Percentiles rank a stretch among this genome's conserved stretches.
phyloP scores from a whole-genome alignment of 2,113 vertebrate species.

The Danionella cerebrum region DNA sequence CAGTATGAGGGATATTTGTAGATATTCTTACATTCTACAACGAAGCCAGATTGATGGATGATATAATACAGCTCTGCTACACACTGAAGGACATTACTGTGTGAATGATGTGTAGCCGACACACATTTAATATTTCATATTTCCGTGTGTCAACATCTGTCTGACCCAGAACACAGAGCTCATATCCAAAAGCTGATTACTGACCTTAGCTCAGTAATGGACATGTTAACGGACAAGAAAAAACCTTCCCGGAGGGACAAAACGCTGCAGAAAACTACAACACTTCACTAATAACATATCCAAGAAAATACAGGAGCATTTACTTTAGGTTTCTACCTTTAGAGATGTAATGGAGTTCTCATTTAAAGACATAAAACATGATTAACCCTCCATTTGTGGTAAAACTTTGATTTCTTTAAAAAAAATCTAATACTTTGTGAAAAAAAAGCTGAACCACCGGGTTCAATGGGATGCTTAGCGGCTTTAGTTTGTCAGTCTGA shows the following conservation, averaged over 20 bases:
- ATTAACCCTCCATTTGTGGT: too few species aligned
- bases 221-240: neutral
- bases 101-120: conserved; percentile 43
- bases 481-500: too few species aligned
- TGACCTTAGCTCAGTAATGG: conserved; percentile 38
- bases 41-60: conserved; percentile 39
- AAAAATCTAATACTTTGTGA: too few species aligned
- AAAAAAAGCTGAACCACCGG: too few species aligned
- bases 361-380: too few species aligned
- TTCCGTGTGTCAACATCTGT: conserved; percentile 14
- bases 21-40: neutral
- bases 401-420: too few species aligned
- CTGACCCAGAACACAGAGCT: conserved; percentile 4
- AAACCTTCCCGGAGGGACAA: neutral
- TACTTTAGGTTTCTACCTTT: neutral
- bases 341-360: neutral
- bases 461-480: too few species aligned
- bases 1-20: neutral
- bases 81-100: conserved; percentile 40
- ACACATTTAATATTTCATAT: conserved; percentile 42
- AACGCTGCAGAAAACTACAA: conserved; percentile 26
- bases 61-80: conserved; percentile 33
- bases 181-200: conserved; percentile 54
- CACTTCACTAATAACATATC: neutral
- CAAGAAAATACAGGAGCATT: neutral